phyloP scores from a whole-genome alignment of 1,140 invertebrate genomes.

The Ladona fulva region DNA sequence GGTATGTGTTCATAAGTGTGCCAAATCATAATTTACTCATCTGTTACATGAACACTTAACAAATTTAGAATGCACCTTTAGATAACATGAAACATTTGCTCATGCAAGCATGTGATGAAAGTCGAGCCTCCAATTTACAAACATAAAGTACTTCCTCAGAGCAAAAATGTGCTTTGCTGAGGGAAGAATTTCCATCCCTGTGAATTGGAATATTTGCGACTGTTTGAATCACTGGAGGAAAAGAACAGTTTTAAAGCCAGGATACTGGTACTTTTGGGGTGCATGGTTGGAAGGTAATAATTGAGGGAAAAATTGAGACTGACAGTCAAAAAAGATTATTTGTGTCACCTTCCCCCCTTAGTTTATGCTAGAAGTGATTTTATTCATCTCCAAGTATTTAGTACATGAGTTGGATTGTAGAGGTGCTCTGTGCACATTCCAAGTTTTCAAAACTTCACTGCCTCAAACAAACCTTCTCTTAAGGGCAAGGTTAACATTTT shows the following conservation, averaged over 20 bases:
- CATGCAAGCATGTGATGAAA: conserved; percentile 9
- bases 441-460: conserved; percentile 6
- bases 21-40: conserved; percentile 2
- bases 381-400: neutral
- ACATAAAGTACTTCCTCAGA: neutral
- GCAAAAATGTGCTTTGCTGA: neutral
- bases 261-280: neutral
- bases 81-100: conserved; percentile 6
- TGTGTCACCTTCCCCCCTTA: conserved; percentile 6
- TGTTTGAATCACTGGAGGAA: neutral
- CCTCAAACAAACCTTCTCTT: neutral
- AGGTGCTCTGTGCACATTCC: neutral
- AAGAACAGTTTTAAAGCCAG: neutral
- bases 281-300: neutral
- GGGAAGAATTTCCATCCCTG: conserved; percentile 3
- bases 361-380: neutral
- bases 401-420: neutral
- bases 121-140: neutral
- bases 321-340: neutral
- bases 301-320: neutral
- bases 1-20: conserved; percentile 9
- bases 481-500: neutral
- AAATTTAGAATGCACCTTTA: conserved; percentile 7
- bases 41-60: conserved; percentile 5
- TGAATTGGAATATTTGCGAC: neutral